Percentiles rank a stretch among this genome's conserved stretches.
These are phyloP conservation scores for Bombus pascuorum DNA, from an alignment of 1,140 invertebrate genomes.

Conservation along the genomic window DNA sequence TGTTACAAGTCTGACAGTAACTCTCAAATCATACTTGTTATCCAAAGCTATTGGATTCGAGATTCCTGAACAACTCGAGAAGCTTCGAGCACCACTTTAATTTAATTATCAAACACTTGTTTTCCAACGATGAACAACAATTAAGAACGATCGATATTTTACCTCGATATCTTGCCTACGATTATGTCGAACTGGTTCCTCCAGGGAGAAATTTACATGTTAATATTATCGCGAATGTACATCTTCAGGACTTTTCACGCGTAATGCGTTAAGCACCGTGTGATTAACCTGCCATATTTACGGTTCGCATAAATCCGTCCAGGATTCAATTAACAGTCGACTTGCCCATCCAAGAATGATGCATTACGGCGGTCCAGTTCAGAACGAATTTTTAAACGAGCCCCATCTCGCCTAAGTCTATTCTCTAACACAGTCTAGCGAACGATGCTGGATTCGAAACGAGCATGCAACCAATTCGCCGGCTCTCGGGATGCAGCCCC, in stretches of 20 bases:
- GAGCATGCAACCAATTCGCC: background rate
- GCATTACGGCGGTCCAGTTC: conserved; percentile 17
- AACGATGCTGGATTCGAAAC: background rate
- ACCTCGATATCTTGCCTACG: background rate
- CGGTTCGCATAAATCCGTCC: conserved; percentile 36
- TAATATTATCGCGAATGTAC: conserved; percentile 9
- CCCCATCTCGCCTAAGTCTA: background rate
- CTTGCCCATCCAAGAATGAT: conserved; percentile 2
- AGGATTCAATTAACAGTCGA: conserved; percentile 37
- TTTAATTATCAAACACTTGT: background rate
- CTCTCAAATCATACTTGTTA: background rate
- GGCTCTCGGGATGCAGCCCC: too few species aligned
- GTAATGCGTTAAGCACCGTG: conserved; percentile 8
- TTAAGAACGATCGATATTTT: background rate
- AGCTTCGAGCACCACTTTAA: background rate
- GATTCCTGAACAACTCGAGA: too few species aligned
- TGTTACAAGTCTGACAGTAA: background rate
- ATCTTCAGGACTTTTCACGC: background rate
- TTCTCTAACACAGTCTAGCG: background rate
- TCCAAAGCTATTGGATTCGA: too few species aligned
- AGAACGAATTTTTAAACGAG: conserved; percentile 36
- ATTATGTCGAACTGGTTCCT: conserved; percentile 17
- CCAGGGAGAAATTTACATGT: conserved; percentile 17
- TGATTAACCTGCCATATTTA: conserved; percentile 38
- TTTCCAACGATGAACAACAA: background rate